Percentiles rank a stretch among this genome's conserved stretches.
Evolutionary conservation across 2,797 vertebrate species (phyloP).

Genomic region (Helicolenus hilgendorfi): DNA sequence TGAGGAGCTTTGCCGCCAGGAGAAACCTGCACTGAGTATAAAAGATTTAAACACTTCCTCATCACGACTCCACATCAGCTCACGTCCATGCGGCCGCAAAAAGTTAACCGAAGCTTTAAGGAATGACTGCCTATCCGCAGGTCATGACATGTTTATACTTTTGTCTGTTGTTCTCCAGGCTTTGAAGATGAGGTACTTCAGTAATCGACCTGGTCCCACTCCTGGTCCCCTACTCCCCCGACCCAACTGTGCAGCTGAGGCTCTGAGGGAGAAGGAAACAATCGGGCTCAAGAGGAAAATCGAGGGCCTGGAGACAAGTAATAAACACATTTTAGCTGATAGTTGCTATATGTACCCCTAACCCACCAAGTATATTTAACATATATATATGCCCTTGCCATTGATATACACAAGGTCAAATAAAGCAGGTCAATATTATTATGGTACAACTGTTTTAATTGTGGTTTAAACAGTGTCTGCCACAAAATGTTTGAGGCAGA

Average conservation of each 20-base stretch:
- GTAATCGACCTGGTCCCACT: slow-evolving; percentile 95
- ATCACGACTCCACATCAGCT: too few species aligned
- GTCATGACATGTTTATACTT: neutral
- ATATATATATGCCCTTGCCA: neutral
- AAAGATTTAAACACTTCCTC: too few species aligned
- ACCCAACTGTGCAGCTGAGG: slow-evolving; percentile 94
- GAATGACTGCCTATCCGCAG: neutral
- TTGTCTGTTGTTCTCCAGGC: slow-evolving; percentile 87
- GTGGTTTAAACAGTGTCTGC: neutral
- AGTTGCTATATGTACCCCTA: neutral
- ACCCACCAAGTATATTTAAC: neutral
- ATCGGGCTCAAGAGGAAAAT: slow-evolving; percentile 94
- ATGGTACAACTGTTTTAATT: neutral
- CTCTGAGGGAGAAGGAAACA: slow-evolving; percentile 94
- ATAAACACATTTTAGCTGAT: slow-evolving; percentile 8
- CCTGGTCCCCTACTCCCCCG: slow-evolving; percentile 94
- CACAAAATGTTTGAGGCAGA: neutral
- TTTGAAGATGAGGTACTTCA: slow-evolving; percentile 95
- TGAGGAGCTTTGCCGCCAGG: too few species aligned
- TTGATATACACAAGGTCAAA: neutral
- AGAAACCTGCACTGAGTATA: too few species aligned
- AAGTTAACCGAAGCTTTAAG: neutral
- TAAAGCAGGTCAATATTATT: slow-evolving; percentile 1
- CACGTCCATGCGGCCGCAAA: too few species aligned
- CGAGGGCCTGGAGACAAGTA: slow-evolving; percentile 94